Evolutionary conservation across 2,797 vertebrate species (phyloP), one percentile per base, ranked within the genome.

Genomic region (Lagorchestes hirsutus): DNA sequence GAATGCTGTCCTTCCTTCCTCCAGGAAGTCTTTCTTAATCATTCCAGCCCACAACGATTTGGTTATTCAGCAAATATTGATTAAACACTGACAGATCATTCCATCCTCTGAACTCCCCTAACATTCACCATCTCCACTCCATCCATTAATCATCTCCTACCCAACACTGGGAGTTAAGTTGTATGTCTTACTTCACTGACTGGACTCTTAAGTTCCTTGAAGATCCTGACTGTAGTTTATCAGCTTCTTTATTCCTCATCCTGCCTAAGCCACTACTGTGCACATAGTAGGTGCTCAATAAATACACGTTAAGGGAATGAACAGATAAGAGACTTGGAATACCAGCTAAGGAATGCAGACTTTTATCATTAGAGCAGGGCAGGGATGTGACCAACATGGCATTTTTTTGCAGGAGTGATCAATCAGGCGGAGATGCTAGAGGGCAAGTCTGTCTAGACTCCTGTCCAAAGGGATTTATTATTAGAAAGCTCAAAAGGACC

Each of bases 401-500:
- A 67, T 67, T 40, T 67, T 67, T 74, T 74, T 74, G 67, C n/a
- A 82, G 28, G n/a, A 82, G n/a, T 40, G 67, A 87, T 87, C 74
- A 87, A 87, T 87, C 74, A 50, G 40, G 40, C n/a, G 4, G 74
- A 8, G 40, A 87, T 50, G 74, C 74, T 87, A 50, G 74, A 87
- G 74, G 74, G 40, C 40, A 50, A 87, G 74, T 50, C 74, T 87
- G 74, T 87, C 74, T 87, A 87, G 74, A 87, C 74, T 87, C 9
- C 74, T 87, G 74, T 87, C 74, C 74, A 50, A 87, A 87, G 74
- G 74, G 40, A 87, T 82, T 82, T 82, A 82, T 87, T 87, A 46
- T 27, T 50, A 87, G 74, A 87, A 87, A 24, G 24, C 40, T 50
- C 40, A 27, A 10, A 87, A 27, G 74, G 24, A 27, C 40, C 40